A percentile compares a stretch with the other conserved stretches of the same genome.
Evolutionary conservation across 2,797 vertebrate species (phyloP).

Genomic region (Enteromius radiatus): DNA sequence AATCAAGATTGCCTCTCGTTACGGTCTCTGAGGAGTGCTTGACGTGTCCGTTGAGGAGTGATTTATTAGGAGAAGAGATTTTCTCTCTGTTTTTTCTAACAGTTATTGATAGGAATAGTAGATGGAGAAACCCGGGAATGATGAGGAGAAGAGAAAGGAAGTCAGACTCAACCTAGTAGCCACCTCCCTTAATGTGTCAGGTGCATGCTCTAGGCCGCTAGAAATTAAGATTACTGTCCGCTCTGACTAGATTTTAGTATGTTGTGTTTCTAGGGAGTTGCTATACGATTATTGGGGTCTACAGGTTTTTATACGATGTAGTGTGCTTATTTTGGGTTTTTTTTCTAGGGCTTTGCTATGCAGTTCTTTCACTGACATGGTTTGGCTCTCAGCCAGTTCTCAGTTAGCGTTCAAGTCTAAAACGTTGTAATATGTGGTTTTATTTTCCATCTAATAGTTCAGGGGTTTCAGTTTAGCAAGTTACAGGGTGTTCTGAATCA

Average conservation of each 20-base stretch:
- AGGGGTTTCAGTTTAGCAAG: neutral
- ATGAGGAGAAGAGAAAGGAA: neutral
- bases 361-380: neutral
- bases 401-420: neutral
- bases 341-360: neutral
- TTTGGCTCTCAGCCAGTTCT: neutral
- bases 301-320: neutral
- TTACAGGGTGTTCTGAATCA: neutral
- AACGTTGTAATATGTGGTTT: neutral
- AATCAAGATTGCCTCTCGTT: constrained; percentile 9
- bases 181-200: neutral
- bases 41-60: constrained; percentile 29
- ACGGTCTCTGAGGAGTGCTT: constrained; percentile 23
- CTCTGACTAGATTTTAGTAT: neutral
- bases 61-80: constrained; percentile 33
- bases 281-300: neutral
- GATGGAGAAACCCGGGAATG: neutral
- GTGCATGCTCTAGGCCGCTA: neutral
- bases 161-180: neutral
- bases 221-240: neutral
- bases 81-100: neutral
- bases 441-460: neutral
- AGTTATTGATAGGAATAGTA: neutral
- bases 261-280: neutral
- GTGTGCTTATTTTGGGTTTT: neutral